These are phyloP conservation scores for Pangasius mekongensis DNA, from an alignment of 2,797 vertebrate species.

Conservation along the genomic window DNA sequence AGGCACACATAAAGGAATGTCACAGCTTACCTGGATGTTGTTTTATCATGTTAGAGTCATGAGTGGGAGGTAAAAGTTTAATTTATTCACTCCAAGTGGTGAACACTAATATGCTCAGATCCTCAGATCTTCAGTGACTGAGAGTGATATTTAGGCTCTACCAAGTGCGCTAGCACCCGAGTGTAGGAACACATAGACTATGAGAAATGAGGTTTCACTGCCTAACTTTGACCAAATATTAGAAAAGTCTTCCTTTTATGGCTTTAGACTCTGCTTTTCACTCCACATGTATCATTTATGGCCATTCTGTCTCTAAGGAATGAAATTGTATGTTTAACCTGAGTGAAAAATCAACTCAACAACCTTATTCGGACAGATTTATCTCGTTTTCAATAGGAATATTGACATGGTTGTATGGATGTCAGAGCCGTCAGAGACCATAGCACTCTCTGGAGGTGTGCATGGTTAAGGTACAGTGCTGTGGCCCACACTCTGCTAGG, in stretches of 20 bases:
- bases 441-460: constrained; percentile 25
- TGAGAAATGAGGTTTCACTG: constrained; percentile 25
- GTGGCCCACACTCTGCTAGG: constrained; percentile 13
- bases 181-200: background rate
- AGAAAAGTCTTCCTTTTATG: background rate
- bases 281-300: background rate
- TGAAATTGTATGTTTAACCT: background rate
- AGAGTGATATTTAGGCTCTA: background rate
- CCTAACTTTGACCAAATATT: constrained; percentile 8
- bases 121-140: constrained; percentile 24
- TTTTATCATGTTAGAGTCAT: constrained; percentile 61
- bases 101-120: constrained; percentile 41
- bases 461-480: constrained; percentile 16
- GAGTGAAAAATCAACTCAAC: background rate
- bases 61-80: constrained; percentile 63
- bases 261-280: background rate
- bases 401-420: constrained; percentile 21
- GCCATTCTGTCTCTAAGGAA: background rate
- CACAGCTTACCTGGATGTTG: constrained; percentile 59
- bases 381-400: background rate
- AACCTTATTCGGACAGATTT: background rate
- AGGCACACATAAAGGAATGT: constrained; percentile 31
- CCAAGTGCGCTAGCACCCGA: background rate
- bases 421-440: background rate
- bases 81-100: constrained; percentile 68